Conservation (phyloP, 1,140 invertebrate genomes). For the Lepidotrigona ventralis region DNA sequence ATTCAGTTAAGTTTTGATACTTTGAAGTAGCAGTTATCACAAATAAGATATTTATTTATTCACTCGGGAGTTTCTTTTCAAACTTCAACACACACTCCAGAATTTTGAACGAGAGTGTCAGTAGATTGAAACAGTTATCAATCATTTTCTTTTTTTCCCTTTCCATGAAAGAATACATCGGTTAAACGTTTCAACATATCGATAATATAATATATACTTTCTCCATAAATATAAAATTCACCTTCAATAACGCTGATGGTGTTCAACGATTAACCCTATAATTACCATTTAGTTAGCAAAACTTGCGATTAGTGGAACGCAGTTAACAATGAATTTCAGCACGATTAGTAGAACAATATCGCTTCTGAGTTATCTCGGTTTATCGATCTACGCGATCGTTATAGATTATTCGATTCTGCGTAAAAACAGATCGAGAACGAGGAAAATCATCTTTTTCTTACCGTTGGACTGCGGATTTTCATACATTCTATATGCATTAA, state of each 20-base stretch:
- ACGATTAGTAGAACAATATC: constrained; percentile 18
- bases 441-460: neutral
- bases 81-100: too few species aligned
- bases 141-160: neutral
- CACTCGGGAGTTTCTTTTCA: too few species aligned
- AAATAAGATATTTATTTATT: too few species aligned
- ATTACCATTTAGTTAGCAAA: neutral
- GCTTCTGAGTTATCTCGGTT: neutral
- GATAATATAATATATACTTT: neutral
- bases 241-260: neutral
- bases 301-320: constrained; percentile 3
- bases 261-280: neutral
- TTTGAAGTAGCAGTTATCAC: too few species aligned
- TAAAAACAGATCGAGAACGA: neutral
- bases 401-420: too few species aligned
- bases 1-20: too few species aligned
- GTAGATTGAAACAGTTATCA: neutral
- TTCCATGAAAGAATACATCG: neutral
- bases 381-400: neutral
- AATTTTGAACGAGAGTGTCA: neutral
- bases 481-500: too few species aligned
- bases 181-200: neutral
- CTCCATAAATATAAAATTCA: constrained; percentile 29
- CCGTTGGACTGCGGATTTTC: too few species aligned
- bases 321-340: constrained; percentile 10